Evolutionary conservation across 2,888 invertebrate genomes (phyloP).

Genomic region (Pheosia gnoma): DNA sequence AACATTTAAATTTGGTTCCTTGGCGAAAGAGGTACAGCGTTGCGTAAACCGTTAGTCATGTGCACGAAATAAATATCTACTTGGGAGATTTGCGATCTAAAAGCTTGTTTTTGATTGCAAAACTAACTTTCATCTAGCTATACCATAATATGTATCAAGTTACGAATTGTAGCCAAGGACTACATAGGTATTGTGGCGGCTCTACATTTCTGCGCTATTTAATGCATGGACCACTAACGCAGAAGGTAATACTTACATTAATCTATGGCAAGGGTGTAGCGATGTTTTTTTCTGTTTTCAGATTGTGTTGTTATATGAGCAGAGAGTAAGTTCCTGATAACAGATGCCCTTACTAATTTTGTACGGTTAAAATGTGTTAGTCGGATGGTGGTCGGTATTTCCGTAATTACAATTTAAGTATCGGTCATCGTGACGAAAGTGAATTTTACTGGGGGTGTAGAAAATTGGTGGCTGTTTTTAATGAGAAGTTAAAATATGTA

Average conservation of each 20-base stretch:
- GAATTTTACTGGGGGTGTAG: not conserved
- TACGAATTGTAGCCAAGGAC: not conserved
- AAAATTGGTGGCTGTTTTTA: not conserved
- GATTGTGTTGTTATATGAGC: no score
- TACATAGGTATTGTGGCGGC: no score
- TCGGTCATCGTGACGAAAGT: constrained; percentile 3
- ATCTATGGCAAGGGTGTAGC: no score
- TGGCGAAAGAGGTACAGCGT: not conserved
- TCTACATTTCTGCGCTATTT: no score
- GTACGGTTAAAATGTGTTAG: no score
- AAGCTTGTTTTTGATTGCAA: not conserved
- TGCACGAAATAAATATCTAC: not conserved
- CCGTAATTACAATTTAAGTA: not conserved
- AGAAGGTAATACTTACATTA: no score
- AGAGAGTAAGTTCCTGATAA: no score
- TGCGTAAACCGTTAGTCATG: not conserved
- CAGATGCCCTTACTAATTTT: no score
- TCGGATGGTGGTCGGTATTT: not conserved
- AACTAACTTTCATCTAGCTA: not conserved
- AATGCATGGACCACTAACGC: no score
- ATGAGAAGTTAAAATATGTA: not conserved
- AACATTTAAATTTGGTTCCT: not conserved
- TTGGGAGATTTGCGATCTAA: not conserved
- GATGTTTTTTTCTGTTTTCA: no score
- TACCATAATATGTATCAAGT: not conserved